Base-by-base conservation (phyloP, 2,113 vertebrate species). In the Odontophorus gujanensis region DNA sequence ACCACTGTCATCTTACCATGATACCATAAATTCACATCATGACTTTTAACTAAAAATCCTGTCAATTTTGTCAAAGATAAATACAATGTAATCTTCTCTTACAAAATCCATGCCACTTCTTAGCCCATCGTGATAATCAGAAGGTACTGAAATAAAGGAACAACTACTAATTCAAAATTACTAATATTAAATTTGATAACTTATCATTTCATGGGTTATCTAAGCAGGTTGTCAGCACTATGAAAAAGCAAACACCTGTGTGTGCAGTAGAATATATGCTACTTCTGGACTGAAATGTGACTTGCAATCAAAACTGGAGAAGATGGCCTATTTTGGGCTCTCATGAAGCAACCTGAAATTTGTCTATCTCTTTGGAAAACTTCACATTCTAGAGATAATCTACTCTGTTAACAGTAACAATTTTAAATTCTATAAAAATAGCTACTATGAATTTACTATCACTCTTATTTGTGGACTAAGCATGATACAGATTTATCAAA, bases 131-230 rank as follows among this genome's bases (percentile, higher is more conserved):
- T 15, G 26, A 65, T 65, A 20, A 7, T 32, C 45, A 32, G 45
- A 58, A 85, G 48, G 8, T 21, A 0, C 12, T n/a, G 63, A 20
- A 36, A 45, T 50, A 32, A 85, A 76, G 2, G 28, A 11, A 59
- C 21, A 19, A 38, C 42, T 80, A 19, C 78, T 76, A 92, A 16
- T 12, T 2, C 30, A 81, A 42, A 53, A 9, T 7, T 20, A 53
- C 63, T 87, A 55, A 82, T 26, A 62, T 77, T 80, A 79, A 30
- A 82, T 89, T 91, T 85, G 59, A 81, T 73, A 91, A 45, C 4
- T 77, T 24, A 48, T 48, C 79, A 62, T 69, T 89, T 69, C 40
- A 9, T 43, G 24, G 76, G 11, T 14, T 79, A 10, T 18, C 7
- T 87, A n/a, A 72, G 58, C 87, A 59, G 7, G 1, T 42, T 59